Percentiles rank a stretch among this genome's conserved stretches.
Conservation (phyloP, 2,797 vertebrate genomes). For the Enteromius unitaeniatus region DNA sequence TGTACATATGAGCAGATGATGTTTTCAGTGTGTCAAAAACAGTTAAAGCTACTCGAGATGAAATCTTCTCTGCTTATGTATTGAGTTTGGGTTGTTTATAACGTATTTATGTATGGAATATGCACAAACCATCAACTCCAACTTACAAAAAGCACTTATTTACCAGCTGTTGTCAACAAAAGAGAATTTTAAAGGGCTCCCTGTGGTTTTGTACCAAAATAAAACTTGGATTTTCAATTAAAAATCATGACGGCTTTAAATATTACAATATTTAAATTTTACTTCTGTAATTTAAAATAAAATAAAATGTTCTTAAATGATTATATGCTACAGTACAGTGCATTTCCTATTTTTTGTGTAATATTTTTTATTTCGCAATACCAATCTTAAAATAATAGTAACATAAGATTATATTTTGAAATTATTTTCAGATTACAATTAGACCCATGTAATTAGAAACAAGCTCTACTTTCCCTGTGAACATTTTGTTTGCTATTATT, state of each 20-base stretch:
- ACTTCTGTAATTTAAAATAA: neutral
- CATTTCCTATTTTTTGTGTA: neutral
- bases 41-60: neutral
- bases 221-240: neutral
- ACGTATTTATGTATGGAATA: neutral
- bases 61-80: neutral
- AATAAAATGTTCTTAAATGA: no score
- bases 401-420: neutral
- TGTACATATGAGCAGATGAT: neutral
- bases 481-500: conserved; percentile 3
- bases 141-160: neutral
- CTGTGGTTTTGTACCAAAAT: neutral
- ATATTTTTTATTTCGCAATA: neutral
- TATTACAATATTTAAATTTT: neutral
- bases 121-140: neutral
- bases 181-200: neutral
- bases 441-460: neutral
- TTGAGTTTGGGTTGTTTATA: neutral
- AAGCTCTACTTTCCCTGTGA: neutral
- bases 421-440: neutral
- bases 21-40: neutral
- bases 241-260: neutral
- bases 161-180: neutral
- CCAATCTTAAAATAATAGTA: neutral
- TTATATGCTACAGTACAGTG: no score